These are phyloP conservation scores for Plutomurus gul DNA, from an alignment of 1,140 invertebrate species.

Conservation along the genomic window DNA sequence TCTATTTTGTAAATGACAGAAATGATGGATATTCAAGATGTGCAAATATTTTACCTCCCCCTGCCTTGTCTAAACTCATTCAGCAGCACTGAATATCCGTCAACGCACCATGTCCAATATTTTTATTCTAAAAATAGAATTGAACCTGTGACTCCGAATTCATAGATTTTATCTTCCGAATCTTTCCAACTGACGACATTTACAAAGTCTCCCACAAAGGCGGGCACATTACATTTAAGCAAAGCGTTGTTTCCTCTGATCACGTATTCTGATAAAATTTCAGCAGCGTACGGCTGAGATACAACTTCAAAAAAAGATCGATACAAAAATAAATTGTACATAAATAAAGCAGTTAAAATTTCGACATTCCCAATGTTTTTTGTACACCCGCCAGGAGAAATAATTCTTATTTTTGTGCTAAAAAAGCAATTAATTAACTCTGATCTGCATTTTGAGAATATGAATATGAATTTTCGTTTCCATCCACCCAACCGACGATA, in stretches of 20 bases:
- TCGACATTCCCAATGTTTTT: background rate
- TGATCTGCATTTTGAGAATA: background rate
- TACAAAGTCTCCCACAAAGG: conserved; percentile 90
- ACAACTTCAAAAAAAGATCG: conserved; percentile 58
- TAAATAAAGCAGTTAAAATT: background rate
- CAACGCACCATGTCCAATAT: background rate
- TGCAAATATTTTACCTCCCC: too few relatives aligned
- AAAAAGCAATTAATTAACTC: background rate
- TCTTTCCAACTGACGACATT: conserved; percentile 85
- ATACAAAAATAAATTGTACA: background rate
- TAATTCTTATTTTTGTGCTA: background rate
- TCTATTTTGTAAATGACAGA: too few relatives aligned
- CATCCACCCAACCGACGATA: conserved; percentile 82
- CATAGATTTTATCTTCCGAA: conserved; percentile 60
- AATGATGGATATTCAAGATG: too few relatives aligned
- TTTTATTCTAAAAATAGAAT: background rate
- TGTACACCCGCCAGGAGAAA: conserved; percentile 59
- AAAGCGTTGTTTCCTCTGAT: conserved; percentile 38
- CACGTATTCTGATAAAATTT: conserved; percentile 43
- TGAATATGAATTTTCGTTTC: conserved; percentile 14
- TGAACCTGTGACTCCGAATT: conserved; percentile 6
- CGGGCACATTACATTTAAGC: conserved; percentile 62
- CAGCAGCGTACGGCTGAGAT: conserved; percentile 55
- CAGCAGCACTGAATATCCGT: background rate
- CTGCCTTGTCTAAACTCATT: background rate